Evolutionary conservation across 1,140 invertebrate species (phyloP), one percentile per base, ranked within the genome.

Genomic region (Drosophila seguyi): DNA sequence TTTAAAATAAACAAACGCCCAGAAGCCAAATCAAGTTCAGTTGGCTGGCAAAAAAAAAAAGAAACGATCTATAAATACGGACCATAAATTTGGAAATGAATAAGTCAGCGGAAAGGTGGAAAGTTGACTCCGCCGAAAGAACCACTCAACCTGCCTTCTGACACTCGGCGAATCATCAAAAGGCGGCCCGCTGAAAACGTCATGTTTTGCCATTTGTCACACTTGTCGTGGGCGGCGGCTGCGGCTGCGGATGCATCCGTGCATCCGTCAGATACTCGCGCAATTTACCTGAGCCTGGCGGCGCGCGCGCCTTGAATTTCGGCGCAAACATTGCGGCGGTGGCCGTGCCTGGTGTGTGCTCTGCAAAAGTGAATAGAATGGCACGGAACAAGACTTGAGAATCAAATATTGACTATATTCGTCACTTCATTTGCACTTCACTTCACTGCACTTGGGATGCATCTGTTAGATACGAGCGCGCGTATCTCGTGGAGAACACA

Each of bases 221-320:
- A 59, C 47, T 66, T 63, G 44, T 72, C 41, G 42, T 36, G 34
- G 41, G 22, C 58, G 31, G 25, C 27, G 61, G n/a, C 22, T 13
- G 34, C 31, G 56, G 10, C 39, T 42, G 10, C 22, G 31, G 31
- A 20, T 81, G 73, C 73, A 80, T 80, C 61, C 44, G 22, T 29
- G 56, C 60, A 53, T 73, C 62, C 62, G 62, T 8, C 63, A 50
- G 65, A 48, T 67, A 25, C 27, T 36, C 50, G 55, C 34, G 20
- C 38, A 6, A 66, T 93, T 90, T 96, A 96, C 96, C 96, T 96
- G 95, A 94, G 66, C 91, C 91, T 81, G 94, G 94, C 50, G 95
- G 94, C 78, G 95, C 95, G 81, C 95, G 95, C 82, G 96, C 96
- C 94, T 96, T 96, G 94, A 96, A 96, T 92, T 95, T 96, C 71